A percentile compares a stretch with the other conserved stretches of the same genome.
Evolutionary conservation across 2,113 vertebrate genomes (phyloP).

Genomic region (Syngnathus scovelli): DNA sequence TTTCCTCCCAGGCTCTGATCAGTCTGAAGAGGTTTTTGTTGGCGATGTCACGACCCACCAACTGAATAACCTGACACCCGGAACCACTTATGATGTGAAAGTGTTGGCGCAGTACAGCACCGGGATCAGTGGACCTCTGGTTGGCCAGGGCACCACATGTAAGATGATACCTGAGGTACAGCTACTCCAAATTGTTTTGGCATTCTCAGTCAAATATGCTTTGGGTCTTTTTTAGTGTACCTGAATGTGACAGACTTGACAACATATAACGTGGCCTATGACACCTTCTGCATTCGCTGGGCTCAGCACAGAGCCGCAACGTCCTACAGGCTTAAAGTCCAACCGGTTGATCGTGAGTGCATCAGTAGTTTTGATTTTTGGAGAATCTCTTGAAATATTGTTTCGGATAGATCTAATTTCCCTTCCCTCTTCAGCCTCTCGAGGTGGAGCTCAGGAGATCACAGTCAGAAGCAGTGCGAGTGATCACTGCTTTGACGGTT

Average conservation of each 20-base stretch:
- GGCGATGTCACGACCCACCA: conserved; percentile 88
- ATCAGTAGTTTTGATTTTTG: background rate
- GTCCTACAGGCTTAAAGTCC: conserved; percentile 90
- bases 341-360: conserved; percentile 80
- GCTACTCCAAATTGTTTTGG: background rate
- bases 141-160: conserved; percentile 90
- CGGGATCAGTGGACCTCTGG: conserved; percentile 81
- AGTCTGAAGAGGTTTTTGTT: conserved; percentile 81
- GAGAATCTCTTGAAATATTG: background rate
- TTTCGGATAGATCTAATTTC: background rate
- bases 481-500: conserved; percentile 83
- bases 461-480: conserved; percentile 86
- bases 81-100: conserved; percentile 88
- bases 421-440: conserved; percentile 47
- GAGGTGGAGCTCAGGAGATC: conserved; percentile 83
- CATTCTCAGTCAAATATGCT: background rate
- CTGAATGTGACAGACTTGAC: conserved; percentile 88
- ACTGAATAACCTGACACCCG: conserved; percentile 85
- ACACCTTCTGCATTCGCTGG: conserved; percentile 88
- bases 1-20: conserved; percentile 74
- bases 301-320: conserved; percentile 86
- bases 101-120: conserved; percentile 89
- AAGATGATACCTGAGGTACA: conserved; percentile 33
- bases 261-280: conserved; percentile 84
- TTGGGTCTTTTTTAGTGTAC: conserved; percentile 74